phyloP scores from a whole-genome alignment of 1,140 invertebrate species.

The Microplitis demolitor region DNA sequence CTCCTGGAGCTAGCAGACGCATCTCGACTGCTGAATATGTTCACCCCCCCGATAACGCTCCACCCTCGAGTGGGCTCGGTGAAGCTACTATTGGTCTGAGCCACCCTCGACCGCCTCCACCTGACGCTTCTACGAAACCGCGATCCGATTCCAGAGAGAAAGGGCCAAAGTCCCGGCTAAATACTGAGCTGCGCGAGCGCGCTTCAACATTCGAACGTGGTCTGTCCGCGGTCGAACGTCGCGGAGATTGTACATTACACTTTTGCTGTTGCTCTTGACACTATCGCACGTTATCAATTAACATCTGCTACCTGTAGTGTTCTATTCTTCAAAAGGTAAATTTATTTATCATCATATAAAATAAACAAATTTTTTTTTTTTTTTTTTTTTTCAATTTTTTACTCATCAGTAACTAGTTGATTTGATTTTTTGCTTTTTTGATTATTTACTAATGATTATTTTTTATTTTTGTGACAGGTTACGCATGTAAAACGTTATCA shows the following conservation, averaged over 20 bases:
- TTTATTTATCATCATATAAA: not conserved
- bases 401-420: not conserved
- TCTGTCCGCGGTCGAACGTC: constrained; percentile 28
- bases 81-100: constrained; percentile 49
- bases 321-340: not conserved
- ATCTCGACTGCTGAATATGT: constrained; percentile 60
- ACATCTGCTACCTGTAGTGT: not conserved
- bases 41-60: constrained; percentile 48
- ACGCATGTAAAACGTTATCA: constrained; percentile 12
- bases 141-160: constrained; percentile 7
- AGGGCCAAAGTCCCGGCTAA: constrained; percentile 20
- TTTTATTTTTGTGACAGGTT: not conserved
- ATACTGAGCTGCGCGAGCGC: constrained; percentile 29
- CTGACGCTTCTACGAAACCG: constrained; percentile 28
- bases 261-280: not conserved
- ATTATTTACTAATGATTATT: not conserved
- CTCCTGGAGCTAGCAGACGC: constrained; percentile 56
- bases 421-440: not conserved
- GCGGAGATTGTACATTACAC: not conserved
- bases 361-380: not conserved
- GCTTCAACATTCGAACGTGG: constrained; percentile 34
- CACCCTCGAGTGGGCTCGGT: constrained; percentile 53
- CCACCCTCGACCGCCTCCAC: constrained; percentile 49
- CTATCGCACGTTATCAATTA: not conserved
- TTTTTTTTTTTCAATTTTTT: not conserved